Conservation (phyloP, 2,888 invertebrate genomes). For the Hesperia comma region DNA sequence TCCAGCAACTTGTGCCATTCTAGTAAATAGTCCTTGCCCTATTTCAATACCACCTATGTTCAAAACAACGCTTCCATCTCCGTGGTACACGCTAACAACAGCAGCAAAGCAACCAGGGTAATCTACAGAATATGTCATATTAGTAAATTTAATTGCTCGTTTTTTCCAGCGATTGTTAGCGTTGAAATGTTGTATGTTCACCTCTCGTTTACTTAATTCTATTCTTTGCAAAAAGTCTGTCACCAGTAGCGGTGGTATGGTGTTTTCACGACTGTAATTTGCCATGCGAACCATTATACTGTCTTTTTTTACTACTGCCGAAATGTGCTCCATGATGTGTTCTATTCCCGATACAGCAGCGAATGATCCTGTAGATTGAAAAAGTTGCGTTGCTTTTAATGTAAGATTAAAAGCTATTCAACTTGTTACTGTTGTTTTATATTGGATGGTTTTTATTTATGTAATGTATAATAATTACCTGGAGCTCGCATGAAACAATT, state of each 20-base stretch:
- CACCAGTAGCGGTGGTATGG: constrained; percentile 78
- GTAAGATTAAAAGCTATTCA: no score
- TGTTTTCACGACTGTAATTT: constrained; percentile 77
- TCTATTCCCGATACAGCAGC: constrained; percentile 85
- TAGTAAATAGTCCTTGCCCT: constrained; percentile 92
- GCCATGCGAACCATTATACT: constrained; percentile 79
- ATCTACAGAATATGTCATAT: constrained; percentile 85
- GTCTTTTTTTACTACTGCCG: constrained; percentile 80
- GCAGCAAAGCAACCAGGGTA: constrained; percentile 82
- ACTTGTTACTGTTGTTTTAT: no score
- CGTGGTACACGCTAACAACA: constrained; percentile 86
- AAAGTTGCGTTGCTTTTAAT: no score
- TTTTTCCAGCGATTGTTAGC: constrained; percentile 89
- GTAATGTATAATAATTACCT: constrained; percentile 48
- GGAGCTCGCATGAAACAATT: constrained; percentile 54
- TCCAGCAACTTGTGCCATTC: constrained; percentile 90
- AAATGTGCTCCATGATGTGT: constrained; percentile 87
- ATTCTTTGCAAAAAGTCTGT: constrained; percentile 50
- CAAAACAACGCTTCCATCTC: constrained; percentile 87
- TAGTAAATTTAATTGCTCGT: constrained; percentile 85
- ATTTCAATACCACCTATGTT: constrained; percentile 87
- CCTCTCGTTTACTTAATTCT: constrained; percentile 80
- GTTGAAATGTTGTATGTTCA: constrained; percentile 82
- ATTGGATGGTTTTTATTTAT: not conserved
- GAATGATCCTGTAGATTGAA: constrained; percentile 65